phyloP scores from a whole-genome alignment of 1,140 invertebrate genomes.

The Ganaspis sp. region DNA sequence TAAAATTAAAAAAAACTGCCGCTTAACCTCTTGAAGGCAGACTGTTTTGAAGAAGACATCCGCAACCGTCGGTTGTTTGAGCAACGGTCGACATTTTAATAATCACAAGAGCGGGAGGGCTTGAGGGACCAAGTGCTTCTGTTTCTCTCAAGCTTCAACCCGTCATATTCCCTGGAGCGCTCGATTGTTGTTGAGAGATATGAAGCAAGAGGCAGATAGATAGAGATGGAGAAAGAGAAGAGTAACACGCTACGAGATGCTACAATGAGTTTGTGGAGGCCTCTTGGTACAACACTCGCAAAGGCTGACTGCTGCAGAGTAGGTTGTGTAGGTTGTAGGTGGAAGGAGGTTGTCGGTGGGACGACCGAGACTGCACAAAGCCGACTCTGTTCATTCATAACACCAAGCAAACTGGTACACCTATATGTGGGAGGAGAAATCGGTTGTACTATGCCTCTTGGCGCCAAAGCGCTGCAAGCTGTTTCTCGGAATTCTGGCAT shows the following conservation, averaged over 20 bases:
- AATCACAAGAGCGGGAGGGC: slow-evolving; percentile 20
- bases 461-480: slow-evolving; percentile 58
- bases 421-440: slow-evolving; percentile 10
- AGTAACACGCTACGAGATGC: neutral
- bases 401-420: slow-evolving; percentile 9
- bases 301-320: neutral
- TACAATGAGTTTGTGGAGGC: slow-evolving; percentile 13
- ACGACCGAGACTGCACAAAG: slow-evolving; percentile 1
- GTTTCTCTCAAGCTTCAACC: slow-evolving; percentile 13
- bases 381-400: slow-evolving; percentile 23
- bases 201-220: slow-evolving; percentile 8
- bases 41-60: slow-evolving; percentile 11
- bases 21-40: slow-evolving; percentile 11
- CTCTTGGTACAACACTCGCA: neutral
- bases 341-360: neutral
- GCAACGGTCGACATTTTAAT: slow-evolving; percentile 20
- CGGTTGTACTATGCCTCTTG: slow-evolving; percentile 42
- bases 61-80: slow-evolving; percentile 15
- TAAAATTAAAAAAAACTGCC: slow-evolving; percentile 5
- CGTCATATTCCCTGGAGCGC: slow-evolving; percentile 23
- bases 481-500: slow-evolving; percentile 58
- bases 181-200: slow-evolving; percentile 14
- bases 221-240: neutral
- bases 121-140: slow-evolving; percentile 11
- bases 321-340: slow-evolving; percentile 12